Percentiles rank a stretch among this genome's conserved stretches.
phyloP scores from a whole-genome alignment of 2,888 invertebrate genomes.

The Temnothorax ravouxi region DNA sequence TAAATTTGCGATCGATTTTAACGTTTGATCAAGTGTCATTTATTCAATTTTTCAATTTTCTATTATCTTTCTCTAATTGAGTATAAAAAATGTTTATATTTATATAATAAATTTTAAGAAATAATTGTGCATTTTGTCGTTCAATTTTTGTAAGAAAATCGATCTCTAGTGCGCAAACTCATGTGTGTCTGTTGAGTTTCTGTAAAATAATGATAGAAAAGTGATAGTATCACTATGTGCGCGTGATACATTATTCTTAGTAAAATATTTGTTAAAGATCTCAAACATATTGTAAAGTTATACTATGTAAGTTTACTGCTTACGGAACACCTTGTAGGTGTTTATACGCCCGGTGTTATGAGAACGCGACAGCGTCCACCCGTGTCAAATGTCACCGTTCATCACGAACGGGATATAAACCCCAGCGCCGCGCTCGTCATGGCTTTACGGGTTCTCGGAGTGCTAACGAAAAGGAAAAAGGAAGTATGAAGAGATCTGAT shows the following conservation, averaged over 20 bases:
- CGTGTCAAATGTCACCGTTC: slow-evolving; percentile 64
- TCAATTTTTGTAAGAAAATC: neutral
- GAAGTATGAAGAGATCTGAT: slow-evolving; percentile 19
- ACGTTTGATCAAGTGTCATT: neutral
- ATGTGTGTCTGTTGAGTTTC: neutral
- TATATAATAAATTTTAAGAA: neutral
- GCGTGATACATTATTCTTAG: neutral
- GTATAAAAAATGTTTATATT: neutral
- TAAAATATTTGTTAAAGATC: neutral
- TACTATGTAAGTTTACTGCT: slow-evolving; percentile 4
- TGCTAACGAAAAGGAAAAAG: neutral
- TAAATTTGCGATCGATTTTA: neutral
- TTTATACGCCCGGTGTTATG: slow-evolving; percentile 33
- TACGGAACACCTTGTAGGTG: slow-evolving; percentile 42
- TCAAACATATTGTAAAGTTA: neutral
- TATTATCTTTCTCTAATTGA: neutral
- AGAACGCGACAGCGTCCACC: slow-evolving; percentile 40
- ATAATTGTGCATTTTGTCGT: neutral
- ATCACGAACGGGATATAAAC: slow-evolving; percentile 57
- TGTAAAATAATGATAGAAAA: neutral
- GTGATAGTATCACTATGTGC: neutral
- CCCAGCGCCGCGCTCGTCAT: slow-evolving; percentile 34
- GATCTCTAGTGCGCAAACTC: neutral
- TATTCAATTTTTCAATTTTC: neutral
- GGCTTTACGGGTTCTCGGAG: slow-evolving; percentile 30